These are phyloP conservation scores for Catamblyrhynchus diadema DNA, from an alignment of 2,797 vertebrate species.

Conservation along the genomic window DNA sequence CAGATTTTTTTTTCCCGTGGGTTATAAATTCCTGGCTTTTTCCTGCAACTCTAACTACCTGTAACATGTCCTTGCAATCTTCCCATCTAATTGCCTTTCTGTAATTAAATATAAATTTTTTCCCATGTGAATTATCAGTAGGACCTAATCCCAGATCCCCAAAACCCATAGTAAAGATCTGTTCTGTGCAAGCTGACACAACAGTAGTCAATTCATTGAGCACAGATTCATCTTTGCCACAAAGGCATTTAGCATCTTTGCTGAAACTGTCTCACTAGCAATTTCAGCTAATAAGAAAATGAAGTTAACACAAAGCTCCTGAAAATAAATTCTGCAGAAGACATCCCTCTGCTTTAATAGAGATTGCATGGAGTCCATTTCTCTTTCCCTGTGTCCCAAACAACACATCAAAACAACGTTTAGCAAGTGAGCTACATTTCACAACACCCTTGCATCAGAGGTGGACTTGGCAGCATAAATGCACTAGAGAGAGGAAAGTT, in stretches of 20 bases:
- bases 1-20: rapidly evolving
- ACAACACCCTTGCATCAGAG: constrained; percentile 15
- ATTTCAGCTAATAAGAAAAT: constrained; percentile 55
- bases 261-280: constrained; percentile 38
- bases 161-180: constrained; percentile 25
- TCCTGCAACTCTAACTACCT: background rate
- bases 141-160: constrained; percentile 18
- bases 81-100: background rate
- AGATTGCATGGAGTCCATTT: constrained; percentile 52
- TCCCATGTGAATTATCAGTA: background rate
- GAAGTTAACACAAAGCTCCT: constrained; percentile 1
- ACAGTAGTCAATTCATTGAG: constrained; percentile 47
- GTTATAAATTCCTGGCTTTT: background rate
- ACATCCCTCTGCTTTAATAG: background rate
- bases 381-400: background rate
- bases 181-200: constrained; percentile 16
- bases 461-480: constrained; percentile 49
- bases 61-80: background rate
- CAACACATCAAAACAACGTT: constrained; percentile 40
- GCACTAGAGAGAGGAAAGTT: constrained; percentile 24
- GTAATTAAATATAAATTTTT: background rate
- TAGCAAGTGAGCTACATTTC: constrained; percentile 45
- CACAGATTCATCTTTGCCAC: constrained; percentile 17
- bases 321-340: constrained; percentile 39
- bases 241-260: constrained; percentile 21